Conservation (phyloP, 2,888 invertebrate genomes). For the Drosophila paranaensis region DNA sequence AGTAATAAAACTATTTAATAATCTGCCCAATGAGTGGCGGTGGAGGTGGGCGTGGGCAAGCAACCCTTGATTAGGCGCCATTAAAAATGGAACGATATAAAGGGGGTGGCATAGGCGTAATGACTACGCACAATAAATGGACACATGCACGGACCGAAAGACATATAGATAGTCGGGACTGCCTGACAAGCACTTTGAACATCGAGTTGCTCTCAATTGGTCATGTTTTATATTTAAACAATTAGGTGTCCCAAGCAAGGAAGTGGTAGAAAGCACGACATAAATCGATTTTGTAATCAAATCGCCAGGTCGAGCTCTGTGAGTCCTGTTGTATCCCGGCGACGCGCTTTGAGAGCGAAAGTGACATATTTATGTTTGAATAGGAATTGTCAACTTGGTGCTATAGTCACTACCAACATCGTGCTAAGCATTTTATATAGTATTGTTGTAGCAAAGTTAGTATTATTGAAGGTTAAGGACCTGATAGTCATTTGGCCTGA, state of each 20-base stretch:
- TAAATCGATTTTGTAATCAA: conserved; percentile 78
- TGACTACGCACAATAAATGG: conserved; percentile 74
- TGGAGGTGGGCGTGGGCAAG: background rate
- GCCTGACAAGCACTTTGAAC: conserved; percentile 25
- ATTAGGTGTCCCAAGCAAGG: conserved; percentile 32
- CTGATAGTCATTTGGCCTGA: conserved; percentile 34
- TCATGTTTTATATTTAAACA: conserved; percentile 58
- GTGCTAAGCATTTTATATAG: background rate
- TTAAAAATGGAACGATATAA: conserved; percentile 37
- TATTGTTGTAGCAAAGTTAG: conserved; percentile 12
- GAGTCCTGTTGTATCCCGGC: conserved; percentile 17
- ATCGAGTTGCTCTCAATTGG: conserved; percentile 35
- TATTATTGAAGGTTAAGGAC: conserved; percentile 66
- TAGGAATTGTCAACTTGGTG: background rate
- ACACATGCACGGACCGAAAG: conserved; percentile 19
- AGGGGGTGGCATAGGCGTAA: conserved; percentile 45
- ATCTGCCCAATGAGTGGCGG: background rate
- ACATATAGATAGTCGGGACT: conserved; percentile 12
- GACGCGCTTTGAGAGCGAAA: conserved; percentile 64
- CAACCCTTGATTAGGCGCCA: conserved; percentile 55
- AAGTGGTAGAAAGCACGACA: conserved; percentile 47
- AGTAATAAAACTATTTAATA: conserved; percentile 40
- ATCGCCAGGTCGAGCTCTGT: conserved; percentile 43
- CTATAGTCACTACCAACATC: conserved; percentile 4
- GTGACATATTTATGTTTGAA: conserved; percentile 61